Conservation (phyloP, 2,797 vertebrate species). For the Cyclura pinguis region DNA sequence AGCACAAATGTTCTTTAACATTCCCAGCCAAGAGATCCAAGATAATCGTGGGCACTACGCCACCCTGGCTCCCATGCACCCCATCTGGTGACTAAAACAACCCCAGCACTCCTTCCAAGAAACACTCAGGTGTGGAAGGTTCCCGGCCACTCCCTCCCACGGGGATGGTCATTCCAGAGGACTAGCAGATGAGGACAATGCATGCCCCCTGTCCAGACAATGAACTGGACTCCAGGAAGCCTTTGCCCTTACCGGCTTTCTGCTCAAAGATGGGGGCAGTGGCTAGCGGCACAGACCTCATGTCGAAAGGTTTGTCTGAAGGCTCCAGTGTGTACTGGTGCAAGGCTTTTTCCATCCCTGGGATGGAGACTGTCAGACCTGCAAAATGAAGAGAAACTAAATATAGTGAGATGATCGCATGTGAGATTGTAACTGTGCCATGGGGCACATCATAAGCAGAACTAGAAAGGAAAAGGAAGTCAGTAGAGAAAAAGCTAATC, state of each 20-base stretch:
- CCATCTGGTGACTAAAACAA: too few species aligned
- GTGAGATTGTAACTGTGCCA: too few species aligned
- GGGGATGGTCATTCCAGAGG: too few species aligned
- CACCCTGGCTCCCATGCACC: too few species aligned
- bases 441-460: too few species aligned
- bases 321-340: conserved; percentile 96
- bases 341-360: conserved; percentile 95
- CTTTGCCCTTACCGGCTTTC: conserved; percentile 85
- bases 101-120: rapidly evolving
- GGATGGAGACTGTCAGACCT: conserved; percentile 93
- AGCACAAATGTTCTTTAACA: neutral
- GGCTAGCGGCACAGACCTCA: conserved; percentile 92
- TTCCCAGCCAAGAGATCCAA: neutral
- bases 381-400: neutral
- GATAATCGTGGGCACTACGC: too few species aligned
- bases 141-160: too few species aligned
- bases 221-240: rapidly evolving
- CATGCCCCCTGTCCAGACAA: too few species aligned
- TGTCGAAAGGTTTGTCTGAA: conserved; percentile 94
- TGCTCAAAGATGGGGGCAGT: conserved; percentile 90
- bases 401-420: too few species aligned
- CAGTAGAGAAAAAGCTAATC: too few species aligned
- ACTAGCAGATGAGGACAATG: too few species aligned
- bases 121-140: neutral
- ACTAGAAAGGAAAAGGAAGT: too few species aligned